phyloP scores from a whole-genome alignment of 2,113 vertebrate genomes.

The Catharus fuscescens region DNA sequence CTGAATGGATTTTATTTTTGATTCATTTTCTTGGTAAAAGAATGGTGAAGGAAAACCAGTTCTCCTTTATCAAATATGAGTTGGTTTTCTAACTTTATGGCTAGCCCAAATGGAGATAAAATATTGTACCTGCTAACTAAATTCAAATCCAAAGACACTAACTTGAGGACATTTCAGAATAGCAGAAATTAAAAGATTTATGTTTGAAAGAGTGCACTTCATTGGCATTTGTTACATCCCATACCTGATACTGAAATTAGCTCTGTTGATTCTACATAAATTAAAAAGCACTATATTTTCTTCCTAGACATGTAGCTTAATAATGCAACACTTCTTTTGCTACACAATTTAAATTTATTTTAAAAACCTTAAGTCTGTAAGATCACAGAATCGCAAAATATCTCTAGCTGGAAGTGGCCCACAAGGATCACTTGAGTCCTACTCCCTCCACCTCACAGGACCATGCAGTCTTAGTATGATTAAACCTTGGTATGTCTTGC shows the following conservation, averaged over 20 bases:
- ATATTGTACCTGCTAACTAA: background rate
- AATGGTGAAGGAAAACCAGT: background rate
- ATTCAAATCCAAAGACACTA: background rate
- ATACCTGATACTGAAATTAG: background rate
- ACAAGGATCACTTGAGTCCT: background rate
- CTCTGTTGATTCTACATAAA: background rate
- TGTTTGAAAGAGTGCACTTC: background rate
- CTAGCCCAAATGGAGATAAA: background rate
- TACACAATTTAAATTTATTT: background rate
- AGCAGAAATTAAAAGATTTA: background rate
- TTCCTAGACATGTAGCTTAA: background rate
- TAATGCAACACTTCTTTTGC: background rate
- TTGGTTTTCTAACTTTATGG: background rate
- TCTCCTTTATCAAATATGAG: background rate
- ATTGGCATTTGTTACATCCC: background rate
- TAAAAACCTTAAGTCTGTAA: background rate
- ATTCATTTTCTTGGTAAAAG: background rate
- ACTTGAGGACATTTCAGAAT: background rate
- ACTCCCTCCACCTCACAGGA: background rate
- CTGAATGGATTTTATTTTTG: background rate
- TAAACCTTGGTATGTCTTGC: background rate
- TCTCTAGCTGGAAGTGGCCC: background rate
- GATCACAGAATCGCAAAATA: background rate
- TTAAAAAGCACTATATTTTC: background rate
- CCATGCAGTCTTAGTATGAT: background rate